phyloP scores from a whole-genome alignment of 2,888 invertebrate species.

The Drosophila borealis region DNA sequence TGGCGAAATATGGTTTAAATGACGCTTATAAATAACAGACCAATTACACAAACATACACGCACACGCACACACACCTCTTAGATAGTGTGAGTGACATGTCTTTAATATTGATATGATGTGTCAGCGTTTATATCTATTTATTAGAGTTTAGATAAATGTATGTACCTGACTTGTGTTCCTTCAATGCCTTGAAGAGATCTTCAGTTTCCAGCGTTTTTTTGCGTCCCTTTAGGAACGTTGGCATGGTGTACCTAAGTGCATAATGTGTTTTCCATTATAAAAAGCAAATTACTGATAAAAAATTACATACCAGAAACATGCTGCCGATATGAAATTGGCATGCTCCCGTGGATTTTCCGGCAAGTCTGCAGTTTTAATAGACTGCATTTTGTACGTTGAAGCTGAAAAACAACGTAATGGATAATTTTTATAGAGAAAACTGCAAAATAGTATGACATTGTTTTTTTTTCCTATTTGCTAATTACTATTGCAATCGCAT shows the following conservation, averaged over 20 bases:
- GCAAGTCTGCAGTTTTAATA: slow-evolving; percentile 84
- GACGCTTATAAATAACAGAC: too few species aligned
- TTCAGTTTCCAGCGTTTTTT: slow-evolving; percentile 89
- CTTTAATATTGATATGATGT: too few species aligned
- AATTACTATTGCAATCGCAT: slow-evolving; percentile 24
- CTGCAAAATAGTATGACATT: slow-evolving; percentile 8
- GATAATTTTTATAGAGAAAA: neutral
- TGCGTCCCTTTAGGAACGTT: slow-evolving; percentile 90
- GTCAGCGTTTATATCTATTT: too few species aligned
- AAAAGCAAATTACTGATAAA: neutral
- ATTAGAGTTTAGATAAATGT: neutral
- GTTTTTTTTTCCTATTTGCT: slow-evolving; percentile 12
- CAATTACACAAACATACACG: too few species aligned
- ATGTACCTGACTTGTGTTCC: slow-evolving; percentile 88
- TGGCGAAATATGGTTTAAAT: neutral
- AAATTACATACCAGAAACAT: slow-evolving; percentile 86
- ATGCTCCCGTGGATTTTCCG: slow-evolving; percentile 87
- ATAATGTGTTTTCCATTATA: neutral
- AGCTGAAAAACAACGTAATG: slow-evolving; percentile 16
- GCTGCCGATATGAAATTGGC: slow-evolving; percentile 88
- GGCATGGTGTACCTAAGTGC: slow-evolving; percentile 91
- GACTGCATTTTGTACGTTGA: slow-evolving; percentile 80
- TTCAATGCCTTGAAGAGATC: slow-evolving; percentile 91
- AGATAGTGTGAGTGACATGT: too few species aligned
- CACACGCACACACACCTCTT: too few species aligned